Percentiles rank a stretch among this genome's conserved stretches.
phyloP scores from a whole-genome alignment of 2,888 invertebrate species.

The Archips crataeganus region DNA sequence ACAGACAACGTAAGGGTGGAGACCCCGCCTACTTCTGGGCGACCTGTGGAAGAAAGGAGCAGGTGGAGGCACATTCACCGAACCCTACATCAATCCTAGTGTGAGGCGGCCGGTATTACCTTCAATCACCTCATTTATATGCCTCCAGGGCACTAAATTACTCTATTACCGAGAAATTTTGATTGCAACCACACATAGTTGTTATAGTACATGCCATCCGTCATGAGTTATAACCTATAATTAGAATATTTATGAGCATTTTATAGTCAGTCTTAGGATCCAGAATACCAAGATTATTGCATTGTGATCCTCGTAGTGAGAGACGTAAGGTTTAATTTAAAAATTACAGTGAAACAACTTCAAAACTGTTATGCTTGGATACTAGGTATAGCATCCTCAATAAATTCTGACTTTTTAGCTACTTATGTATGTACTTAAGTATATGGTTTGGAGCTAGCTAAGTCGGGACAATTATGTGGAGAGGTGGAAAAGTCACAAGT shows the following conservation, averaged over 20 bases:
- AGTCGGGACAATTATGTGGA: too few species aligned
- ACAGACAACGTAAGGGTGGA: too few species aligned
- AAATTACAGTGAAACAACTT: too few species aligned
- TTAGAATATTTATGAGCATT: constrained; percentile 5
- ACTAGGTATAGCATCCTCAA: constrained; percentile 1
- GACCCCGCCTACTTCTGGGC: too few species aligned
- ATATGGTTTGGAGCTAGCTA: not conserved
- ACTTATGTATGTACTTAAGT: not conserved
- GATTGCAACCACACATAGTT: not conserved
- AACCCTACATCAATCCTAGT: too few species aligned
- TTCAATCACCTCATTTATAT: not conserved
- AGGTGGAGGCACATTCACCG: too few species aligned
- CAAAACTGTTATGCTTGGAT: not conserved
- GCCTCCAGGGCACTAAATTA: not conserved
- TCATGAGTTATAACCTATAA: not conserved
- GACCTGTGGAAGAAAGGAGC: too few species aligned
- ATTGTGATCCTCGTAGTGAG: not conserved
- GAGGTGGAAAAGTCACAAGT: too few species aligned
- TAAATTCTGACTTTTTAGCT: not conserved
- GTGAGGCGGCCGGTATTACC: not conserved
- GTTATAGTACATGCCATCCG: not conserved
- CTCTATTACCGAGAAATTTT: constrained; percentile 4
- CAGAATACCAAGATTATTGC: not conserved
- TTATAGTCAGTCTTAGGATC: not conserved
- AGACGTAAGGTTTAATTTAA: not conserved